A percentile compares a stretch with the other conserved stretches of the same genome.
phyloP scores from a whole-genome alignment of 1,140 invertebrate genomes.

The Oppia nitens region DNA sequence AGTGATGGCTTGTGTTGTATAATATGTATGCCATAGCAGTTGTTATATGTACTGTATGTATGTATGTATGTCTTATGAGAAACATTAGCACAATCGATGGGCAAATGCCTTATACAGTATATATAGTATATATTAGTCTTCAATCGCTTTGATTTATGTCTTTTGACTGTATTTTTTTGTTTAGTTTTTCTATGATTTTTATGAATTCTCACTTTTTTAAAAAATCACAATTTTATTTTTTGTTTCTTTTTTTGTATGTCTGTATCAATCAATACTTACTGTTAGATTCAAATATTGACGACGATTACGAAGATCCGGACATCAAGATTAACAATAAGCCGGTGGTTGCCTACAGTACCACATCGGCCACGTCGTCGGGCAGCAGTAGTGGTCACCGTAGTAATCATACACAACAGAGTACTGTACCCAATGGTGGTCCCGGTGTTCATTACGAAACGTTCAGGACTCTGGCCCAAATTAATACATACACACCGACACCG shows the following conservation, averaged over 20 bases:
- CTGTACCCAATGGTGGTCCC: background rate
- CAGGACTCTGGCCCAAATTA: background rate
- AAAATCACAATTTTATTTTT: background rate
- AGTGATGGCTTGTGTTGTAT: background rate
- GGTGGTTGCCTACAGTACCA: background rate
- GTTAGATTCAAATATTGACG: conserved; percentile 10
- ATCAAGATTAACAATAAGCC: background rate
- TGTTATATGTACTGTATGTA: no score
- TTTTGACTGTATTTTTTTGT: background rate
- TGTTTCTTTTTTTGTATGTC: background rate
- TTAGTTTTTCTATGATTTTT: background rate
- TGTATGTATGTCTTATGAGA: no score
- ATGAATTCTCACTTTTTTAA: background rate
- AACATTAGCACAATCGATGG: no score
- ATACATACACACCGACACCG: background rate
- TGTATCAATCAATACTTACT: no score
- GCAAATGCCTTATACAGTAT: no score
- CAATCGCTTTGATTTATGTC: background rate
- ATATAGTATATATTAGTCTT: background rate
- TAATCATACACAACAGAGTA: conserved; percentile 13
- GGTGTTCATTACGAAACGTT: conserved; percentile 3
- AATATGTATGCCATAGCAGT: no score
- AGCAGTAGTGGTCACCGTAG: background rate
- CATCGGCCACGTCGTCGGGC: conserved; percentile 2
- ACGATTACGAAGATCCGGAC: conserved; percentile 12